Conservation (phyloP, 2,797 vertebrate species). For the Helicolenus hilgendorfi region DNA sequence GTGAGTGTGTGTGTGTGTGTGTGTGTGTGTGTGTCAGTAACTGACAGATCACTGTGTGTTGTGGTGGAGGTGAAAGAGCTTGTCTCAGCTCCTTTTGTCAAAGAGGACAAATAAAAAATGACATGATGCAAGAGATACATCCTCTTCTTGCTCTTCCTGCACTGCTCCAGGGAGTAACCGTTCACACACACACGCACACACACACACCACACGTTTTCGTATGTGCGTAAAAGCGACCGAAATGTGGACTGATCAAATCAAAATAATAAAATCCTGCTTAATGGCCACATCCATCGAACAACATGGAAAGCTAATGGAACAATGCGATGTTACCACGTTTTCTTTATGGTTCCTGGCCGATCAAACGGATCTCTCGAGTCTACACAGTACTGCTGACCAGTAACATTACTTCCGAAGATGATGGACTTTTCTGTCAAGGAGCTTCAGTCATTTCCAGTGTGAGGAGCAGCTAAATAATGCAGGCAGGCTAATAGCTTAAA, state of each 20-base stretch:
- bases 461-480: conserved; percentile 79
- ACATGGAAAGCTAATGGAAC: background rate
- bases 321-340: background rate
- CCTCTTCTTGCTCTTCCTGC: conserved; percentile 7
- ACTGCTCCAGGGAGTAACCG: background rate
- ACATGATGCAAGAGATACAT: conserved; percentile 30
- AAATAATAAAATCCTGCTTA: background rate
- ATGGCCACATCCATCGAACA: background rate
- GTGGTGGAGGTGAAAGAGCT: conserved; percentile 8
- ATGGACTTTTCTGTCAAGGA: conserved; percentile 13
- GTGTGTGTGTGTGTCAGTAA: background rate
- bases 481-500: conserved; percentile 60
- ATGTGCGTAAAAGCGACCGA: background rate
- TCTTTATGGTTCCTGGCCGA: conserved; percentile 22
- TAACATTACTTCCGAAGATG: background rate
- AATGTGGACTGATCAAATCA: background rate
- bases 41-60: background rate
- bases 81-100: conserved; percentile 27
- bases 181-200: background rate
- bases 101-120: conserved; percentile 15
- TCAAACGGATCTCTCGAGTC: background rate
- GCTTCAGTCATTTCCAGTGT: conserved; percentile 42
- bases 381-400: conserved; percentile 1
- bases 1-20: background rate
- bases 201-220: background rate